Evolutionary conservation across 2,797 vertebrate genomes (phyloP), one percentile per base, ranked within the genome.

Genomic region (Rhinophrynus dorsalis): DNA sequence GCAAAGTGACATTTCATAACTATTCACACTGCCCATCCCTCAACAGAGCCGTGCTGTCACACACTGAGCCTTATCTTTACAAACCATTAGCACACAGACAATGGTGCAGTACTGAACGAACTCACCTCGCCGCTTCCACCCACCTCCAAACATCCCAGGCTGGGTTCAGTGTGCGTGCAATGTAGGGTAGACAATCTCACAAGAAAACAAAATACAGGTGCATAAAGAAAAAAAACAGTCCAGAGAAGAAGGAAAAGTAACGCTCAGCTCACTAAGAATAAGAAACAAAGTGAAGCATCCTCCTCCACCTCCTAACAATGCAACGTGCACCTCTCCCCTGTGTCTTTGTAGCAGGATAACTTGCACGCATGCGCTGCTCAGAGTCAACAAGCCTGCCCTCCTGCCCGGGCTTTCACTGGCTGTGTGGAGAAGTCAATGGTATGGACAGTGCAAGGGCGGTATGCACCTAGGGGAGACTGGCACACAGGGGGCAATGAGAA

Each of bases 281-380:
- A 27, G n/a, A n/a, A n/a, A n/a, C n/a, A n/a, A 33, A 48, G 59
- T 57, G 6, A 17, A 12, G 30, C 68, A 68, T 51, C 56, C 37
- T 70, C 59, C 58, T 70, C 38, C 37, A 63, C 59, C 58, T 70
- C 38, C 67, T 8, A 18, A 8, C 10, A 61, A 13, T 33, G 26
- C 32, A 42, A 45, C 60, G 21, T 44, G 61, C 61, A 40, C 42
- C 68, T 58, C 68, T 62, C 23, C 17, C 30, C 37, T 47, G 29
- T 23, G 42, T 56, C 47, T 54, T 42, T 71, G 68, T 48, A 65
- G 10, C 60, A 42, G 33, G 68, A 71, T 37, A 54, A 51, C 2
- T 3, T 4, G 17, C 12, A 26, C 60, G 27, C 68, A 65, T 58
- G 68, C 61, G 68, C 61, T 58, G 40, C 17, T 13, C 6, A 23